Base-by-base conservation (phyloP, 2,888 invertebrate genomes). In the Yponomeuta malinellus region DNA sequence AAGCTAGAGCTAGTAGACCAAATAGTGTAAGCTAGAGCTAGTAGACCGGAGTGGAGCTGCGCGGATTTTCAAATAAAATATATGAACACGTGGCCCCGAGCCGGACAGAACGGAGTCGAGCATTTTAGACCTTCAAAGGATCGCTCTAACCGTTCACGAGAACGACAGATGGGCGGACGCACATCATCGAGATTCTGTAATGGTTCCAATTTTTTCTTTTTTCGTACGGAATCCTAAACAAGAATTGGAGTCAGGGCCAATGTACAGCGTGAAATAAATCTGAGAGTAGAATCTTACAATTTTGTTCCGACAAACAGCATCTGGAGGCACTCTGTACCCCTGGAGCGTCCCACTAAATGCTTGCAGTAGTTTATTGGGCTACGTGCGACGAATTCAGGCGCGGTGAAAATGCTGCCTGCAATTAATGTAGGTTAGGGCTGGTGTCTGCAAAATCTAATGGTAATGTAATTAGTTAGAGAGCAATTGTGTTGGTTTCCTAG, bases 371-470 rank as follows among this genome's bases (percentile, higher is more conserved):
- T 89, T 88, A 89, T 86, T 84, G 85, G 77, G 74, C 78, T 74
- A 88, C 89, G 89, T 89, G 89, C 84, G 80, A 72, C 66, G 89
- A 88, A 86, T 89, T 76, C 78, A 81, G 79, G 79, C 79, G 72
- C 75, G 77, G 74, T 74, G 82, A 81, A 85, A 85, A 83, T 84
- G 81, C 72, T 71, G 72, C 75, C 73, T 73, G 74, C 74, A 73
- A 71, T 72, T 70, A 70, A 73, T 72, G 73, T 72, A 73, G 72
- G 70, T 66, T 70, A 37, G 66, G 63, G 48, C 69, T 66, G 37
- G 10, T 23, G 76, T 79, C 79, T 83, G 82, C 82, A 81, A 83
- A 87, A 83, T 86, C 84, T 76, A 86, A 88, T 85, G 86, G 82
- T 85, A 86, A 87, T 88, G 87, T 83, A 88, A 88, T 88, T 86